phyloP scores from a whole-genome alignment of 1,140 invertebrate species.

The Thalassaphorura encarpata region DNA sequence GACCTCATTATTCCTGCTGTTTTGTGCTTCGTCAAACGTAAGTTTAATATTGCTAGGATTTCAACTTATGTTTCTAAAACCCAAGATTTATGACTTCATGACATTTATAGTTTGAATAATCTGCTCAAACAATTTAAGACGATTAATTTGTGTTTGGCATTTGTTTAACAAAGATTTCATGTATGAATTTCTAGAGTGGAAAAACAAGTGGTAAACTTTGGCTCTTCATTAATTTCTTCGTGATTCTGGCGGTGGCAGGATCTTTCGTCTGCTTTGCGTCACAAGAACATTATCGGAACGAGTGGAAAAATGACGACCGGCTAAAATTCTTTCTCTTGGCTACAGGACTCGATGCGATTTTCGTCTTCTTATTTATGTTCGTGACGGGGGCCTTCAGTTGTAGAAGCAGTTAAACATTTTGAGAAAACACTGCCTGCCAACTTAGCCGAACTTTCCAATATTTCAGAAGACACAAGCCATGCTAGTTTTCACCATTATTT shows the following conservation, averaged over 20 bases:
- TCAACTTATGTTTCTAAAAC: too few relatives aligned
- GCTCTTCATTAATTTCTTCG: constrained; percentile 8
- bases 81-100: too few relatives aligned
- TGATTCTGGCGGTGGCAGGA: constrained; percentile 4
- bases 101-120: constrained; percentile 3
- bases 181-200: constrained; percentile 2
- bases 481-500: too few relatives aligned
- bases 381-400: constrained; percentile 15
- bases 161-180: not conserved
- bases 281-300: not conserved
- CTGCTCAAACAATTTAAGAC: not conserved
- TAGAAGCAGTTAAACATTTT: not conserved
- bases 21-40: too few relatives aligned
- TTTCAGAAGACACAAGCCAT: too few relatives aligned
- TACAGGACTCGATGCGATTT: constrained; percentile 3
- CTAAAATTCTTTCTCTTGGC: constrained; percentile 10
- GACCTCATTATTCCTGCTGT: constrained; percentile 7
- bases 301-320: constrained; percentile 3
- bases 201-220: constrained; percentile 3
- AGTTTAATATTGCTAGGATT: too few relatives aligned
- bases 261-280: constrained; percentile 8
- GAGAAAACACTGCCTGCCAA: too few relatives aligned
- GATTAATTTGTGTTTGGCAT: not conserved
- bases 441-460: too few relatives aligned
- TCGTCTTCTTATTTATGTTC: constrained; percentile 10